phyloP scores from a whole-genome alignment of 2,888 invertebrate species.

The Plemyria rubiginata region DNA sequence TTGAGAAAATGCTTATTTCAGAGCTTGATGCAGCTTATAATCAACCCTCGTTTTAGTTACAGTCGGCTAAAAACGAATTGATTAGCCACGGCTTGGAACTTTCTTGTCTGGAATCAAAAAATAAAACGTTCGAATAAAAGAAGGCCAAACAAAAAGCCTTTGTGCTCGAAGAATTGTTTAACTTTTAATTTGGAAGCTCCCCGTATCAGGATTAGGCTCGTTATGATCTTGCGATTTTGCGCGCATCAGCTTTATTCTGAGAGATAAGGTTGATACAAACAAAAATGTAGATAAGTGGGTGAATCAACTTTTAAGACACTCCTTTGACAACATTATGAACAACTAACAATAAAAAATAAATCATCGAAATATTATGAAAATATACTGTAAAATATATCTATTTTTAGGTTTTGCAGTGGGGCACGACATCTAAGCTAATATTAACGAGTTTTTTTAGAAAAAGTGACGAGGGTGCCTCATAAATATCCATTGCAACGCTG shows the following conservation, averaged over 20 bases:
- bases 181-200: conserved; percentile 47
- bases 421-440: no score
- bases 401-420: no score
- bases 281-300: conserved; percentile 1
- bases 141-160: conserved; percentile 35
- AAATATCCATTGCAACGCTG: no score
- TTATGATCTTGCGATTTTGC: conserved; percentile 13
- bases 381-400: no score
- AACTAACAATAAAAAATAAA: no score
- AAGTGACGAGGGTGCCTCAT: no score
- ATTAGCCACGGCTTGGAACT: background rate
- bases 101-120: background rate
- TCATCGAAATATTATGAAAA: no score
- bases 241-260: background rate
- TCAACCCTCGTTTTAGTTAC: background rate
- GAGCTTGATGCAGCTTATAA: no score
- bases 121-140: conserved; percentile 14
- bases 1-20: no score
- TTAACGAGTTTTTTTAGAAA: no score
- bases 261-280: conserved; percentile 3
- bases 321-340: no score
- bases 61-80: background rate
- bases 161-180: conserved; percentile 50
- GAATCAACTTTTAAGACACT: no score
- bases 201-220: conserved; percentile 34